Conservation (phyloP, 1,140 invertebrate species). For the Wiebesia pumilae region DNA sequence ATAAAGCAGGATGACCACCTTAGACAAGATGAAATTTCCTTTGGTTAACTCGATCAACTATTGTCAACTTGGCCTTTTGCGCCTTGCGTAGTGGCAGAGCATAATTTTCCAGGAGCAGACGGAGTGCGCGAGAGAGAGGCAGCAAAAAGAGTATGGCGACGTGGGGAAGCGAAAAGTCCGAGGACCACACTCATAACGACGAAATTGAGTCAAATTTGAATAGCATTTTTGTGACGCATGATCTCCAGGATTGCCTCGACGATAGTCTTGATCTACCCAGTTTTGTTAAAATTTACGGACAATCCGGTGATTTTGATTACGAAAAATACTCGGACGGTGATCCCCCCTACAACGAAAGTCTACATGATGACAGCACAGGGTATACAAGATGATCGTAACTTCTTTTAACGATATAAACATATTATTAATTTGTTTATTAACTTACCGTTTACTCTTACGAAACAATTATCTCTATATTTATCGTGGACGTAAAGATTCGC, state of each 20-base stretch:
- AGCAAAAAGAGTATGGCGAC: constrained; percentile 71
- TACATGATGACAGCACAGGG: constrained; percentile 69
- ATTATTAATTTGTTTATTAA: constrained; percentile 4
- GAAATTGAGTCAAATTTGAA: constrained; percentile 66
- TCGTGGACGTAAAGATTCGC: background rate
- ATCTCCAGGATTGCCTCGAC: constrained; percentile 77
- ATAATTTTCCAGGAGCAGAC: constrained; percentile 46
- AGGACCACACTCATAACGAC: constrained; percentile 53
- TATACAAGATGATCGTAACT: constrained; percentile 56
- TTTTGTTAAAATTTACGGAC: constrained; percentile 75
- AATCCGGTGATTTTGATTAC: constrained; percentile 68
- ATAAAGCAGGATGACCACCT: background rate
- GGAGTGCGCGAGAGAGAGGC: constrained; percentile 34
- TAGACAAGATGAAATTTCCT: background rate
- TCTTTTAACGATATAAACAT: background rate
- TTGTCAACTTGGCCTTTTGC: background rate
- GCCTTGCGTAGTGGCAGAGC: constrained; percentile 1
- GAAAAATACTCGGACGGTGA: constrained; percentile 68
- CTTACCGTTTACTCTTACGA: background rate
- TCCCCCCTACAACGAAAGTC: constrained; percentile 64
- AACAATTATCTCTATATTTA: background rate
- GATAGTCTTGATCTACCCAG: constrained; percentile 76
- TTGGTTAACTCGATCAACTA: background rate
- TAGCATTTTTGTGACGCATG: constrained; percentile 73
- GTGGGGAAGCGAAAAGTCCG: constrained; percentile 69